A percentile compares a stretch with the other conserved stretches of the same genome.
phyloP scores from a whole-genome alignment of 2,797 vertebrate genomes.

The Onychomys arenicola region DNA sequence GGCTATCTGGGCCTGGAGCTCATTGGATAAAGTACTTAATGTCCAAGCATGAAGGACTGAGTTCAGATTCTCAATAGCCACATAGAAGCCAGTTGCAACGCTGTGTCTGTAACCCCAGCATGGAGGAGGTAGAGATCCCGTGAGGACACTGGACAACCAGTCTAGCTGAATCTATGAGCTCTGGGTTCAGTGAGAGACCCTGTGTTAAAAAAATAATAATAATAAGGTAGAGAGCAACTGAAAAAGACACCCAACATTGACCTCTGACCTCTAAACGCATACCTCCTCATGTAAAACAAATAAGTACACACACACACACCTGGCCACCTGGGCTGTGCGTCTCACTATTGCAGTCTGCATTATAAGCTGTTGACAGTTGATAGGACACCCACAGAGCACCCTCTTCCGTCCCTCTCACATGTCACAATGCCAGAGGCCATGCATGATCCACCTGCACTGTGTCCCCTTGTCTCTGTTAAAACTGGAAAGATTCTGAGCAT shows the following conservation, averaged over 20 bases:
- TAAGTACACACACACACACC: background rate
- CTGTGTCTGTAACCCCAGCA: background rate
- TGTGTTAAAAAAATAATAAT: background rate
- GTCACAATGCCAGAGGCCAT: background rate
- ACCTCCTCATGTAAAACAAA: no score
- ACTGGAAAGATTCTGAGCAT: background rate
- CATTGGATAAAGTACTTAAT: background rate
- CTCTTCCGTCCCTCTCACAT: rapidly evolving
- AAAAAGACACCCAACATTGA: background rate
- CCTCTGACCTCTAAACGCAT: background rate
- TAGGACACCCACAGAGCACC: rapidly evolving
- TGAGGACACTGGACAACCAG: background rate
- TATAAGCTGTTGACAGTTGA: rapidly evolving
- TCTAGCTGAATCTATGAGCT: background rate
- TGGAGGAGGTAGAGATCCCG: background rate
- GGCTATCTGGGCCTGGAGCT: background rate
- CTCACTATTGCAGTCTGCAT: background rate
- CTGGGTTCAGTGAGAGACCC: background rate
- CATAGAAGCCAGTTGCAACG: background rate
- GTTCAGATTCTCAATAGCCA: background rate
- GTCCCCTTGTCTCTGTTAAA: background rate
- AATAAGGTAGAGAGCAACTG: background rate
- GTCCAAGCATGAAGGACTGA: background rate
- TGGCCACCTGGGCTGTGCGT: background rate
- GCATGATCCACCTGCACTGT: rapidly evolving